Evolutionary conservation across 2,797 vertebrate species (phyloP), one percentile per base, ranked within the genome.

Genomic region (Smutsia temminckii): DNA sequence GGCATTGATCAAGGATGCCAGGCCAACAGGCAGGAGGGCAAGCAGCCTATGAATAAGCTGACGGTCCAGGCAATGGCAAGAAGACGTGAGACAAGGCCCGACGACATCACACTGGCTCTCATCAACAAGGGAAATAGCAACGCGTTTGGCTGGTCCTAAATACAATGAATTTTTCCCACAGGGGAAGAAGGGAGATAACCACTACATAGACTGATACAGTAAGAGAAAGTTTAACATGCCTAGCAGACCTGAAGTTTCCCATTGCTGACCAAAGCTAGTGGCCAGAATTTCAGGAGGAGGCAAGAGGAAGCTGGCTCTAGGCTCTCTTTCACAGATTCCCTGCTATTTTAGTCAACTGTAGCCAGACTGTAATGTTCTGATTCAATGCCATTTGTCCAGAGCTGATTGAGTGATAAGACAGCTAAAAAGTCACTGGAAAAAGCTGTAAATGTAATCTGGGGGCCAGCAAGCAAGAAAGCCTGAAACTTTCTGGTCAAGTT

Each of bases 401-500:
- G 80, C 49, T 79, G 96, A 97, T 40, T 32, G 46, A 79, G 63
- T 68, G 83, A 96, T 95, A 94, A 95, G 83, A 72, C 10, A 69
- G 72, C 40, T 79, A 63, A 78, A 46, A 87, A 91, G 37, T 80
- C 92, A 83, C 37, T 89, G 91, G 89, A 91, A 96, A 95, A 95
- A 93, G n/a, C 71, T 88, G 61, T 93, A 66, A 78, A 74, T 42
- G 72, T 66, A 80, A 90, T 59, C 32, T 85, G 83, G 74, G 49
- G 42, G 40, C 37, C 83, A 34, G 11, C 12, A 89, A 34, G 49
- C 8, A 18, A 18, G 59, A 59, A 55, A 51, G 14, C 53, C 59
- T 86, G 74, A 87, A 89, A 88, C 72, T 88, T 97, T 95, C 57
- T 34, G 57, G 57, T 69, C 37, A 42, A 72, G 71, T 14, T 20